These are phyloP conservation scores for Orchestia grillus DNA, from an alignment of 1,140 invertebrate genomes.

Conservation along the genomic window DNA sequence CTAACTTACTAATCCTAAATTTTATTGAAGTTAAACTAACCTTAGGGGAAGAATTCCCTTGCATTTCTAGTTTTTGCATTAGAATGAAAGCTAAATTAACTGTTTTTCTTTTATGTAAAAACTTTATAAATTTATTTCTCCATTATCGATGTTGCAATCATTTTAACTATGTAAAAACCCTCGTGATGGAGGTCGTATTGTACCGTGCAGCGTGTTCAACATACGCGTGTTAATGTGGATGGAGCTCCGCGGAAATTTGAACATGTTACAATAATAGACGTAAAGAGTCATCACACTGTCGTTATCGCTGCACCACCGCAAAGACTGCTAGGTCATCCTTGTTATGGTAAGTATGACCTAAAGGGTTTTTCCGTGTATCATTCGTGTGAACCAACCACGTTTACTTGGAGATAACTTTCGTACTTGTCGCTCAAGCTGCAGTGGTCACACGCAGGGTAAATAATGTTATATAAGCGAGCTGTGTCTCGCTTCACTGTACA, in stretches of 20 bases:
- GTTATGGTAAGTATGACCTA: neutral
- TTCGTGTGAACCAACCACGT: neutral
- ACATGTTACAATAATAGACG: neutral
- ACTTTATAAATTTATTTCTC: too few relatives aligned
- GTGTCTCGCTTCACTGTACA: neutral
- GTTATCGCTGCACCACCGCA: neutral
- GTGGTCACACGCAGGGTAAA: neutral
- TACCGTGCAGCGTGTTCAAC: too few relatives aligned
- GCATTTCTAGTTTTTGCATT: too few relatives aligned
- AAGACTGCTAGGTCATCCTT: neutral
- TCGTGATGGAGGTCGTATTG: too few relatives aligned
- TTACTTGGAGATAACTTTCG: neutral
- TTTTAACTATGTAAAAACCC: too few relatives aligned
- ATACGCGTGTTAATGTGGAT: neutral
- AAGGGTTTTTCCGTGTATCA: neutral
- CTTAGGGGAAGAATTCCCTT: too few relatives aligned
- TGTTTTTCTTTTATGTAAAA: too few relatives aligned
- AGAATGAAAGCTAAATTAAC: too few relatives aligned
- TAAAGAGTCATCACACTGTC: neutral
- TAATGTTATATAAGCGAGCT: neutral
- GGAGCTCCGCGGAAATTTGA: neutral
- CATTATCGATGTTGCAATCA: too few relatives aligned
- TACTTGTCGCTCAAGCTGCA: neutral
- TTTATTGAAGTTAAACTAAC: too few relatives aligned
- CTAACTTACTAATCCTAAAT: too few relatives aligned